A percentile compares a stretch with the other conserved stretches of the same genome.
Evolutionary conservation across 2,888 invertebrate species (phyloP).

Genomic region (Alsophila aescularia): DNA sequence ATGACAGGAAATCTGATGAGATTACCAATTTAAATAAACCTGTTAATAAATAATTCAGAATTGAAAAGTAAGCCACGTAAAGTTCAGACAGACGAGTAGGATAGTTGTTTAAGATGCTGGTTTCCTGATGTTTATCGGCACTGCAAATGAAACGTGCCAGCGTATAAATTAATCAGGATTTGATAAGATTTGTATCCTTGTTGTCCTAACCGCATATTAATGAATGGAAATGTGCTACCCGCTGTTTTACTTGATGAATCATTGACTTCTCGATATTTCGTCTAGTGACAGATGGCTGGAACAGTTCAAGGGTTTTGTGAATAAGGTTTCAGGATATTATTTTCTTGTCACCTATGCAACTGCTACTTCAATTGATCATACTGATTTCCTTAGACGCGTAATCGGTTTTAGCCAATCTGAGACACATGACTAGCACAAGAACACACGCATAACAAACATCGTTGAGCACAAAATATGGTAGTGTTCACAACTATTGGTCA

Average conservation of each 20-base stretch:
- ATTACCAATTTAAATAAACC: too few species aligned
- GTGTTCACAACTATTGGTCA: too few species aligned
- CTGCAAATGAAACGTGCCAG: slow-evolving; percentile 59
- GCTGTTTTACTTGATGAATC: slow-evolving; percentile 51
- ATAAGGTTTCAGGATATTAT: too few species aligned
- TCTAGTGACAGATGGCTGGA: slow-evolving; percentile 23
- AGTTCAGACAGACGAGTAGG: slow-evolving; percentile 9
- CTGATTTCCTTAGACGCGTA: too few species aligned
- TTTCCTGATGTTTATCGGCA: slow-evolving; percentile 52
- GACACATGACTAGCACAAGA: too few species aligned
- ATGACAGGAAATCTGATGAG: too few species aligned
- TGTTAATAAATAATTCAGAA: too few species aligned
- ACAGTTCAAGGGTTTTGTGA: not conserved
- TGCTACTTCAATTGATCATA: too few species aligned
- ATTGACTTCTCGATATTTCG: slow-evolving; percentile 44
- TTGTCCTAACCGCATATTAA: slow-evolving; percentile 46
- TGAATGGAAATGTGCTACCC: slow-evolving; percentile 45
- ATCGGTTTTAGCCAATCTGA: too few species aligned
- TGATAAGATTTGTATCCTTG: slow-evolving; percentile 57
- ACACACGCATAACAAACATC: too few species aligned
- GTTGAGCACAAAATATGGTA: too few species aligned
- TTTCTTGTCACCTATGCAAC: too few species aligned
- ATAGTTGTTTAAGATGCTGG: not conserved
- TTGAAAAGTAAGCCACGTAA: not conserved
- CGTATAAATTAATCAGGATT: slow-evolving; percentile 57